A percentile compares a stretch with the other conserved stretches of the same genome.
Evolutionary conservation across 92 coral and sea anemone species (phyloP).

Genomic region (Heliopora coerulea): DNA sequence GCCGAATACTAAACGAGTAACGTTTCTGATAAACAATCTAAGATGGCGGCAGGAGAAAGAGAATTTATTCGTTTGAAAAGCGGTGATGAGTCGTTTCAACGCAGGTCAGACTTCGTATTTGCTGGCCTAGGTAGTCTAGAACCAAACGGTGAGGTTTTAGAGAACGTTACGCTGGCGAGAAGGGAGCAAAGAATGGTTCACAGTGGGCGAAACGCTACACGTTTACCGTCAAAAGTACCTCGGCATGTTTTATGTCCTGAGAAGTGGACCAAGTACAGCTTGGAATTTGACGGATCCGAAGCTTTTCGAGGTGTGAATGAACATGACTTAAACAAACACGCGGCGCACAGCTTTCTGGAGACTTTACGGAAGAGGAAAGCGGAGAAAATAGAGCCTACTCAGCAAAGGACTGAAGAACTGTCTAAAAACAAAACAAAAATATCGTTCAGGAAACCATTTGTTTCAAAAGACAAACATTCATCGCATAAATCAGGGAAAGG

Average conservation of each 20-base stretch:
- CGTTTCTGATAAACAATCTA: too few species aligned
- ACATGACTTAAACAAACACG: slow-evolving; percentile 69
- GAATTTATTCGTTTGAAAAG: slow-evolving; percentile 21
- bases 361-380: slow-evolving; percentile 70
- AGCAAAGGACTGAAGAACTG: slow-evolving; percentile 20
- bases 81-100: slow-evolving; percentile 25
- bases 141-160: not conserved
- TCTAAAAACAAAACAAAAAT: slow-evolving; percentile 48
- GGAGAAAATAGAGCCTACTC: slow-evolving; percentile 24
- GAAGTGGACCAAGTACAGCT: slow-evolving; percentile 86
- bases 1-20: too few species aligned
- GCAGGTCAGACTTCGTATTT: slow-evolving; percentile 28
- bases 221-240: slow-evolving; percentile 71
- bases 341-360: slow-evolving; percentile 74
- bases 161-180: not conserved
- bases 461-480: slow-evolving; percentile 36
- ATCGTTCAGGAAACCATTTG: slow-evolving; percentile 48
- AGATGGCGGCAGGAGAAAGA: slow-evolving; percentile 27
- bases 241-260: slow-evolving; percentile 86
- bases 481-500: not conserved
- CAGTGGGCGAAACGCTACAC: slow-evolving; percentile 18
- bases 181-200: not conserved
- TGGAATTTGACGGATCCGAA: slow-evolving; percentile 79
- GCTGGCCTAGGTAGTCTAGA: not conserved
- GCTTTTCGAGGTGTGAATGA: slow-evolving; percentile 57